Evolutionary conservation across 2,888 invertebrate genomes (phyloP).

Genomic region (Keiferia lycopersicella): DNA sequence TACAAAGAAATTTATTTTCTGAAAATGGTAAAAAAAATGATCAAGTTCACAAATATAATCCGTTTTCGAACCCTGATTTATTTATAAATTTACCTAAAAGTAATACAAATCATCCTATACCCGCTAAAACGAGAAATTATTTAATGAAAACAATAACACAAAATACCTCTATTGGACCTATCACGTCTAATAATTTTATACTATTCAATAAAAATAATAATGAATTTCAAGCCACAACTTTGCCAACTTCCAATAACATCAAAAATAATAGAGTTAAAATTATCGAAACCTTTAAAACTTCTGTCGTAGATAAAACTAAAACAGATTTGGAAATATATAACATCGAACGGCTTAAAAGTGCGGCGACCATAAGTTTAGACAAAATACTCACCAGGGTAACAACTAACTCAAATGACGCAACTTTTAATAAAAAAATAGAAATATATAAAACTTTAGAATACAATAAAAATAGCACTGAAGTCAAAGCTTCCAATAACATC

Average conservation of each 20-base stretch:
- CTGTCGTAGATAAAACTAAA: no score
- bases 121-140: not conserved
- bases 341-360: no score
- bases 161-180: not conserved
- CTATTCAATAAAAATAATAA: not conserved
- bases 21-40: not conserved
- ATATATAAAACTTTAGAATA: not conserved
- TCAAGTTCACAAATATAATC: not conserved
- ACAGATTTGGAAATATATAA: no score
- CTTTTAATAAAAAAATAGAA: not conserved
- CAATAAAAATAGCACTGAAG: not conserved
- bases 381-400: not conserved
- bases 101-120: not conserved
- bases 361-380: not conserved
- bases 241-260: no score
- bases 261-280: no score
- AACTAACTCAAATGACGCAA: not conserved
- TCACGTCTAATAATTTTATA: not conserved
- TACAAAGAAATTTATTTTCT: not conserved
- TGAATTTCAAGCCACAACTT: not conserved
- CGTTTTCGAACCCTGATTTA: not conserved
- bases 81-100: not conserved
- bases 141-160: not conserved
- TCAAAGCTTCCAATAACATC: not conserved
- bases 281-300: no score